phyloP scores from a whole-genome alignment of 2,113 vertebrate genomes.

The Lamprologus callipterus region DNA sequence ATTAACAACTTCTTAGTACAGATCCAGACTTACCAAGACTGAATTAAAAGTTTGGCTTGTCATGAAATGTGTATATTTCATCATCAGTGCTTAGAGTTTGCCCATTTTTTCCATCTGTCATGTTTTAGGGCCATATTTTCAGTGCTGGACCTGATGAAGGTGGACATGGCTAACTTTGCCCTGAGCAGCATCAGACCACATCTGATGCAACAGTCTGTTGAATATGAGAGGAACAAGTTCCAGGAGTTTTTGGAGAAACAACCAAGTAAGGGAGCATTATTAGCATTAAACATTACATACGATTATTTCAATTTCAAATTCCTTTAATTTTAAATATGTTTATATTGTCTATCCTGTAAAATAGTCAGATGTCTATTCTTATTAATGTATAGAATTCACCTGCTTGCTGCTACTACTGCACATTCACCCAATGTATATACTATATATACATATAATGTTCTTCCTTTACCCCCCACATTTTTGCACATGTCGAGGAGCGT shows the following conservation, averaged over 20 bases:
- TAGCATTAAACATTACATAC: background rate
- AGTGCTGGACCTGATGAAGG: slow-evolving; percentile 92
- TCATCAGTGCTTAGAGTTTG: background rate
- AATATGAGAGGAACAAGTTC: slow-evolving; percentile 97
- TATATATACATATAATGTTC: too few relatives aligned
- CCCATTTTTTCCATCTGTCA: background rate
- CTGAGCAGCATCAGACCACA: slow-evolving; percentile 89
- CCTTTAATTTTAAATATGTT: too few relatives aligned
- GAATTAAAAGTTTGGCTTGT: background rate
- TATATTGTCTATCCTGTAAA: too few relatives aligned
- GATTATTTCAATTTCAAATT: too few relatives aligned
- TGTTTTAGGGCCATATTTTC: slow-evolving; percentile 83
- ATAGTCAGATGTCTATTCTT: too few relatives aligned
- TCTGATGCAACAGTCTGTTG: slow-evolving; percentile 92
- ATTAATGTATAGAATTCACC: rapidly evolving
- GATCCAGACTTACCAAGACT: background rate
- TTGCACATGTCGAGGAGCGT: too few relatives aligned
- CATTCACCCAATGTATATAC: too few relatives aligned
- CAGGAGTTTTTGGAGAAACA: slow-evolving; percentile 90
- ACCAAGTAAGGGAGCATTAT: slow-evolving; percentile 77
- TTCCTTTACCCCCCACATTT: too few relatives aligned
- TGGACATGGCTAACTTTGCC: slow-evolving; percentile 96
- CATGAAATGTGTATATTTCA: background rate
- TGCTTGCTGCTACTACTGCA: too few relatives aligned
- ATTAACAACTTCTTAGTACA: background rate